Evolutionary conservation across 1,140 invertebrate species (phyloP), one percentile per base, ranked within the genome.

Genomic region (Nasonia giraulti): DNA sequence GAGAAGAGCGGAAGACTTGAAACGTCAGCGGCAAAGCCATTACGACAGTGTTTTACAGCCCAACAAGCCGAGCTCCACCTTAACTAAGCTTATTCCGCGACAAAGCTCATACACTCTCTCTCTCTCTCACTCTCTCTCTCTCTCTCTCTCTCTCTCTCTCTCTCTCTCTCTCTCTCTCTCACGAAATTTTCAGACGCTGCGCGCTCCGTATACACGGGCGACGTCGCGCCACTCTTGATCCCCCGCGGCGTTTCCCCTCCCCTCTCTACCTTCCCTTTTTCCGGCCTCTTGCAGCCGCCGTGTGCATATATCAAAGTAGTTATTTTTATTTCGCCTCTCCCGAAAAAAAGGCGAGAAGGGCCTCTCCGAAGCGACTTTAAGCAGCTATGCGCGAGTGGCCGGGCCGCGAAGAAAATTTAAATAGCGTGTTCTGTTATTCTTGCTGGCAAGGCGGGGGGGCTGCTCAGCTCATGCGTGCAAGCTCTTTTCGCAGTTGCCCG

Each of bases 81-180:
- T 88, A 89, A 89, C 88, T 89, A 88, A 90, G 89, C 87, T 89
- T 88, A 88, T 90, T 90, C 80, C 78, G 75, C 84, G 88, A 88
- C 89, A 89, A 89, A 90, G 88, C 88, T 90, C 87, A 88, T 88
- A 83, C 27, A 74, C 10, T 31, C 62, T 27, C 27, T 27, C 27
- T 27, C 27, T 27, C 27, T 27, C 27, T 84, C 86, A n/a, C n/a
- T n/a, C 10, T 31, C 62, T 27, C 27, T 27, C 27, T 27, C 10
- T 31, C 62, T 27, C 27, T 27, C 27, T 27, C 10, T 31, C 62
- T 27, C 27, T 27, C 27, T 27, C 10, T 31, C 62, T 27, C 27
- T 27, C 27, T 27, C 10, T 31, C 62, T 27, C 27, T 27, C 27
- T 27, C 27, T 27, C 27, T 27, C 27, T 84, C 86, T 88, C 82